These are phyloP conservation scores for Ellobium chinense DNA, from an alignment of 2,888 invertebrate species.

Conservation along the genomic window DNA sequence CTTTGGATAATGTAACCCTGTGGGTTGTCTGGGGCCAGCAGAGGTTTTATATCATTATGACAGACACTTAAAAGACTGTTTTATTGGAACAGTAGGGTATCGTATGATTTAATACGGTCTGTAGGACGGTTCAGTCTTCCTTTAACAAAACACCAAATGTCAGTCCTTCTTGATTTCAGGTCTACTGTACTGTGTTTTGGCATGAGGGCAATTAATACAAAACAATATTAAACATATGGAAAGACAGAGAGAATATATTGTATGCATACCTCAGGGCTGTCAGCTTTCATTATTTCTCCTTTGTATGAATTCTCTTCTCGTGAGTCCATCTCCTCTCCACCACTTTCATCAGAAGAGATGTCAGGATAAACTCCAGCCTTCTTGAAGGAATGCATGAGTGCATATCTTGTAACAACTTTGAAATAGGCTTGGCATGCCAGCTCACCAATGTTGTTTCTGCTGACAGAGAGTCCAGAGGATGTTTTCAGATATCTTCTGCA, in stretches of 20 bases:
- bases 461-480: constrained; percentile 9
- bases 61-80: too few relatives aligned
- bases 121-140: too few relatives aligned
- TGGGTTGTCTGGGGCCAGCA: too few relatives aligned
- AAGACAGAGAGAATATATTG: neutral
- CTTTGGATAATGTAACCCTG: too few relatives aligned
- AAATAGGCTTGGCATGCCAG: constrained; percentile 40
- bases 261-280: constrained; percentile 27
- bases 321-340: constrained; percentile 32
- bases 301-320: constrained; percentile 28
- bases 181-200: too few relatives aligned
- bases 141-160: too few relatives aligned
- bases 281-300: constrained; percentile 10
- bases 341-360: constrained; percentile 45
- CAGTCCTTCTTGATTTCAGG: too few relatives aligned
- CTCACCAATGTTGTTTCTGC: constrained; percentile 39
- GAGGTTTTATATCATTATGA: too few relatives aligned
- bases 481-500: constrained; percentile 32
- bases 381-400: constrained; percentile 42
- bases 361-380: constrained; percentile 48
- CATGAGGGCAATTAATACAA: neutral
- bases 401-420: constrained; percentile 25
- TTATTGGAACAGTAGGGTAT: too few relatives aligned
- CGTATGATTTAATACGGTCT: too few relatives aligned
- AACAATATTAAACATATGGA: neutral